These are phyloP conservation scores for Megaceryle torquata DNA, from an alignment of 2,113 vertebrate species.

Conservation along the genomic window DNA sequence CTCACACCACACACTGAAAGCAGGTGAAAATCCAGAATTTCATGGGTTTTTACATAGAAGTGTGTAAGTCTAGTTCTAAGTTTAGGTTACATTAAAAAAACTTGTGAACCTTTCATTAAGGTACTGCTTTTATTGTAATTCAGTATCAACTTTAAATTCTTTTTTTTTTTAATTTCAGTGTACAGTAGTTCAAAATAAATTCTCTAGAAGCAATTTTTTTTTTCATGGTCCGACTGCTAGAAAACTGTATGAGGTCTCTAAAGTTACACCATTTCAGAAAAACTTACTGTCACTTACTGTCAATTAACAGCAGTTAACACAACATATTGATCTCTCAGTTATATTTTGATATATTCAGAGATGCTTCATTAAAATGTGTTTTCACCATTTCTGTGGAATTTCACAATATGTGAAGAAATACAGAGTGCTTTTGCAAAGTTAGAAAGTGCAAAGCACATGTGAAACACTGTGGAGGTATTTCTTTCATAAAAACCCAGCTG, in stretches of 20 bases:
- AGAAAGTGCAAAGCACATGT: background rate
- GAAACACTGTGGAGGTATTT: conserved; percentile 13
- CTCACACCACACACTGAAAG: background rate
- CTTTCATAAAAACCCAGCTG: background rate
- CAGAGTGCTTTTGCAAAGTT: background rate
- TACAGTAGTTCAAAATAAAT: background rate
- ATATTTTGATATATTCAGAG: background rate
- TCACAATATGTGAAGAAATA: background rate
- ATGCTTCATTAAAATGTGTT: background rate
- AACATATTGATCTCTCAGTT: background rate
- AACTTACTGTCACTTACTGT: background rate
- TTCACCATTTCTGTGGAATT: background rate
- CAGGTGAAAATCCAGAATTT: background rate
- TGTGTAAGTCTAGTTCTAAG: background rate
- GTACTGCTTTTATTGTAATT: background rate
- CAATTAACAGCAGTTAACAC: background rate
- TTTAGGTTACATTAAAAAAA: background rate
- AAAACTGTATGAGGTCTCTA: background rate
- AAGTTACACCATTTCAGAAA: background rate
- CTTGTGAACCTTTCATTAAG: background rate
- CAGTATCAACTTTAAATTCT: background rate
- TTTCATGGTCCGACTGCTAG: background rate
- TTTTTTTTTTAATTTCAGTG: background rate
- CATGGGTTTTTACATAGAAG: background rate
- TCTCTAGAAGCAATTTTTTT: background rate